Base-by-base conservation (phyloP, 2,797 vertebrate species). In the Leuciscus waleckii region DNA sequence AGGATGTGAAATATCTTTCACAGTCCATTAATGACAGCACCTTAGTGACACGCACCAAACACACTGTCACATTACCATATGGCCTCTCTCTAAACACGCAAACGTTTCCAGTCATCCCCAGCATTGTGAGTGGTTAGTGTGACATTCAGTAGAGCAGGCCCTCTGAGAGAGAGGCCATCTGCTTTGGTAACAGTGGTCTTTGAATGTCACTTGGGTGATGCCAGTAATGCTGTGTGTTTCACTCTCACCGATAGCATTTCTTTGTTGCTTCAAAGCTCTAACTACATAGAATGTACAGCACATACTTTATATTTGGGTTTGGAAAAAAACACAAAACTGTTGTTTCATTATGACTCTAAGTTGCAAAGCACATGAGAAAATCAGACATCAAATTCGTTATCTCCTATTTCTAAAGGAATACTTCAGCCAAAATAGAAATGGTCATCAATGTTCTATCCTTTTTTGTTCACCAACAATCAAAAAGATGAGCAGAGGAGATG, bases 11-110 rank as follows among this genome's bases (percentile, higher is more conserved):
- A 89, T 89, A 93, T 95, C 93, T 91, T 93, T 95, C 94, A 93
- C 83, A 91, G 91, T 92, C 94, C 91, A 91, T 95, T 95, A 94
- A 93, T 90, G 93, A 92, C 91, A 90, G 90, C 89, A 92, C 90
- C 90, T 89, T 89, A 87, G 88, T 82, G 74, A 84, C 74, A 85
- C 65, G 32, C 65, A 81, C 81, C 85, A 87, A 78, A 87, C 78
- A 90, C 81, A 84, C 91, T 91, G 90, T 89, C 92, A 92, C 88
- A 86, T 76, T 89, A 92, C 89, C 94, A 94, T 93, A 94, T 93
- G 94, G 87, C 85, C 29, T 67, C 58, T 84, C 85, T 73, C 74
- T 56, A 78, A 84, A 82, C 81, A 86, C 51, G 68, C 74, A 82
- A 76, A 69, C 21, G 23, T 61, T 81, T 35, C 67, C 29, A 70